These are phyloP conservation scores for Eueremaeus valkanovi DNA, from an alignment of 2,888 invertebrate genomes.

Conservation along the genomic window DNA sequence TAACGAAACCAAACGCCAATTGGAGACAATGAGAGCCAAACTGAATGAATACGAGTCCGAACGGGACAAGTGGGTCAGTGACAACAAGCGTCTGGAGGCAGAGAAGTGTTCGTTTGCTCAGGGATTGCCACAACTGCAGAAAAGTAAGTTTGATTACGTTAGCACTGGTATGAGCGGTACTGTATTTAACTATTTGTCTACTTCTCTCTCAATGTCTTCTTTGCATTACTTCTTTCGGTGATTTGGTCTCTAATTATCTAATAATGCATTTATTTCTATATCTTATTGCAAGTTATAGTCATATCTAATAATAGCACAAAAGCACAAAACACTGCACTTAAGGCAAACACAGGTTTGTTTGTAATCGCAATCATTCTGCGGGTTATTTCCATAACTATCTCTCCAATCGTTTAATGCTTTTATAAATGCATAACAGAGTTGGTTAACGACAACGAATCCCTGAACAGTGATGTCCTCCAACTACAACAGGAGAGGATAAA, in stretches of 20 bases:
- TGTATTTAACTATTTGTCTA: background rate
- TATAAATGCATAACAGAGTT: background rate
- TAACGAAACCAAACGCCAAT: slow-evolving; percentile 28
- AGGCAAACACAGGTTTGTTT: slow-evolving; percentile 36
- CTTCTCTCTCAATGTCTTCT: background rate
- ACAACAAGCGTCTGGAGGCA: slow-evolving; percentile 37
- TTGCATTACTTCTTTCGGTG: background rate
- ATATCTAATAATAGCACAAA: slow-evolving; percentile 34
- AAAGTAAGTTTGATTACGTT: slow-evolving; percentile 18
- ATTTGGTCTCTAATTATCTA: slow-evolving; percentile 23
- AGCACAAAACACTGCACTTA: slow-evolving; percentile 30
- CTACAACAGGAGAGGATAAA: slow-evolving; percentile 37
- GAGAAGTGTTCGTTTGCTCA: slow-evolving; percentile 34
- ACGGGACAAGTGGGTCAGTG: slow-evolving; percentile 31
- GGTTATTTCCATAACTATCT: slow-evolving; percentile 13
- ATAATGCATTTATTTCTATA: slow-evolving; percentile 4
- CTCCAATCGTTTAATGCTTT: background rate
- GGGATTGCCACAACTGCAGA: slow-evolving; percentile 39
- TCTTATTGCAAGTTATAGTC: slow-evolving; percentile 29
- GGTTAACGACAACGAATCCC: slow-evolving; percentile 34
- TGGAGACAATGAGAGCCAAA: slow-evolving; percentile 25
- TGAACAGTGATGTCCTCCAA: slow-evolving; percentile 22
- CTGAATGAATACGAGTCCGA: slow-evolving; percentile 33
- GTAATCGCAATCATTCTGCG: background rate
- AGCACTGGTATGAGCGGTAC: background rate